phyloP scores from a whole-genome alignment of 1,140 invertebrate genomes.

The Penaeus indicus region DNA sequence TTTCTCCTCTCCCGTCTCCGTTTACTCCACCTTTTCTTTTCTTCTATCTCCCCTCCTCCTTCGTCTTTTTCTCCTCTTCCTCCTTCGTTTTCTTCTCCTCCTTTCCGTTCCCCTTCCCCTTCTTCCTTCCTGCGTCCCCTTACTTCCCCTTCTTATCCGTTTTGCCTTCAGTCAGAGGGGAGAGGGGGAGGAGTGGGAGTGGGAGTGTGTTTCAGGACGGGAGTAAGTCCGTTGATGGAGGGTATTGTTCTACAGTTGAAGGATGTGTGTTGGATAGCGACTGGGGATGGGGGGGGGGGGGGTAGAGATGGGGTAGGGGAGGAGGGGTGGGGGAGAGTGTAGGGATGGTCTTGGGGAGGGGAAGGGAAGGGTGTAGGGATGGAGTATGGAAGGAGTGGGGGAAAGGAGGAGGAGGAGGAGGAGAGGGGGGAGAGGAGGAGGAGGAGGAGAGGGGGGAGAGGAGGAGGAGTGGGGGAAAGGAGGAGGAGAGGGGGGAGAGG shows the following conservation, averaged over 20 bases:
- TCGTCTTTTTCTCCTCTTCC: neutral
- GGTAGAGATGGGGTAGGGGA: neutral
- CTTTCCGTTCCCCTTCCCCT: neutral
- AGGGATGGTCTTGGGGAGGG: no score
- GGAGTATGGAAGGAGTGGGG: neutral
- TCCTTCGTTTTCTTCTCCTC: neutral
- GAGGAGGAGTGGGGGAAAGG: neutral
- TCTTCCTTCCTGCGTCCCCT: neutral
- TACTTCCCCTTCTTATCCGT: neutral
- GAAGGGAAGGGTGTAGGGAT: no score
- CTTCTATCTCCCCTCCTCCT: no score
- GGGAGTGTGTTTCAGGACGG: no score
- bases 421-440: neutral
- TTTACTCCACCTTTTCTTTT: neutral
- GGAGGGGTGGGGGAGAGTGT: neutral
- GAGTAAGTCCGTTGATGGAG: no score
- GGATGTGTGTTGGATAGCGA: no score
- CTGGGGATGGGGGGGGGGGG: neutral
- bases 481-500: no score
- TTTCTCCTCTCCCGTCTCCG: no score
- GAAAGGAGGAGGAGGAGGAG: conserved; percentile 8
- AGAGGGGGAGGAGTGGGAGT: neutral
- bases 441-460: neutral
- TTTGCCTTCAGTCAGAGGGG: no score
- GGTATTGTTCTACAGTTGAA: no score